Conservation (phyloP, 1,140 invertebrate genomes). For the Ceratina japonica region DNA sequence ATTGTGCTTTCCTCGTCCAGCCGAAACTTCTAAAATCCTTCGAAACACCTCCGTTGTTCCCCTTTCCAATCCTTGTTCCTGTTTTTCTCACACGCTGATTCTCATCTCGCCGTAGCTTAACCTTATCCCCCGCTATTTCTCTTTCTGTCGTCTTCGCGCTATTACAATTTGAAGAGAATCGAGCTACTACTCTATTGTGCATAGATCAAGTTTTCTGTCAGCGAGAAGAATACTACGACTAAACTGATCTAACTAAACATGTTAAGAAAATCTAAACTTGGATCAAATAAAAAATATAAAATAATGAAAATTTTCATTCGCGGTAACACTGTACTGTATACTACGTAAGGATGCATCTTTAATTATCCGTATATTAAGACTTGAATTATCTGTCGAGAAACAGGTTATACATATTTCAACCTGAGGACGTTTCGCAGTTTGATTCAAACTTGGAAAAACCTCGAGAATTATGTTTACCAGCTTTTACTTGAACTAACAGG, state of each 20-base stretch:
- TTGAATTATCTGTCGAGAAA: too few relatives aligned
- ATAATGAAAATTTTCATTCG: too few relatives aligned
- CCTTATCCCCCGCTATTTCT: background rate
- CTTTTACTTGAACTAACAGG: slow-evolving; percentile 5
- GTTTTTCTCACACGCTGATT: slow-evolving; percentile 50
- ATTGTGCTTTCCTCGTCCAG: slow-evolving; percentile 51
- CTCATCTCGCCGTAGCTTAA: background rate
- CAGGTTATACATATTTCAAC: too few relatives aligned
- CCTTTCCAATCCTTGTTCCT: slow-evolving; percentile 49
- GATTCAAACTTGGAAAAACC: slow-evolving; percentile 1
- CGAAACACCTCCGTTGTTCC: slow-evolving; percentile 50
- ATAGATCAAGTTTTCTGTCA: slow-evolving; percentile 50
- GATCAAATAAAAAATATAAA: too few relatives aligned
- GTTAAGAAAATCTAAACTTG: too few relatives aligned
- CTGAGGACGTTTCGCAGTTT: background rate
- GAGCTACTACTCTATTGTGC: slow-evolving; percentile 5
- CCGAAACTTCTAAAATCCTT: slow-evolving; percentile 59
- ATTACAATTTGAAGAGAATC: slow-evolving; percentile 52
- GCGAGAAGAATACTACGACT: slow-evolving; percentile 23
- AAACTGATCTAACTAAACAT: slow-evolving; percentile 15
- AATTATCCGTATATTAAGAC: too few relatives aligned
- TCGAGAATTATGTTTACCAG: background rate
- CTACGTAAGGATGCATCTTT: too few relatives aligned
- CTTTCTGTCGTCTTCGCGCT: slow-evolving; percentile 45
- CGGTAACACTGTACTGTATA: too few relatives aligned